Percentiles rank a stretch among this genome's conserved stretches.
Evolutionary conservation across 2,113 vertebrate species (phyloP).

Genomic region (Physeter macrocephalus): DNA sequence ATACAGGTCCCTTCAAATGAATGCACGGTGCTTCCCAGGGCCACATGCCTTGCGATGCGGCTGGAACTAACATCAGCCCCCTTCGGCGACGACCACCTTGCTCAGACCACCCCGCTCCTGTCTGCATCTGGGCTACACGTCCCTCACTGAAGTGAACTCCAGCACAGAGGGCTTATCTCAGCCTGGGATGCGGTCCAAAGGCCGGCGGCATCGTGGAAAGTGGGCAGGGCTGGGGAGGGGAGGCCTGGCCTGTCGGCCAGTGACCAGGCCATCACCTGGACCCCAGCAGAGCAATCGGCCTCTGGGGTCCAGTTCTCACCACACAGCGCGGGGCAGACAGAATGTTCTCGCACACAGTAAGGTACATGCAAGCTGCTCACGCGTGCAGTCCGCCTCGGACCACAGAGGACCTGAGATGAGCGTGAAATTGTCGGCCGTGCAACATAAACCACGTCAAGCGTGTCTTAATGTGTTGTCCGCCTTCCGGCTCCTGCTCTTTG

Average conservation of each 20-base stretch:
- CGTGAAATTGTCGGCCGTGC: neutral
- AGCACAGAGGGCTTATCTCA: too few species aligned
- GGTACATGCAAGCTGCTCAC: neutral
- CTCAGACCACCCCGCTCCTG: rapidly evolving
- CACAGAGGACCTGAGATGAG: neutral
- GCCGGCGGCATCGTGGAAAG: too few species aligned
- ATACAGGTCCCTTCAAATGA: neutral
- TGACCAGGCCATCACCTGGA: rapidly evolving
- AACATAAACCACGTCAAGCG: rapidly evolving
- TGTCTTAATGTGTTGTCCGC: too few species aligned
- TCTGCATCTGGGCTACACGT: too few species aligned
- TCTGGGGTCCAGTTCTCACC: too few species aligned
- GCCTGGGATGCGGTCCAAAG: too few species aligned
- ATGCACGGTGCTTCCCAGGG: neutral
- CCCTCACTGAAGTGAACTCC: neutral
- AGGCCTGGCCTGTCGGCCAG: rapidly evolving
- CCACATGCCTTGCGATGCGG: rapidly evolving
- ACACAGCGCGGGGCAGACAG: too few species aligned
- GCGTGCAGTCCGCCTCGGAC: neutral
- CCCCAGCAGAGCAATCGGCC: too few species aligned
- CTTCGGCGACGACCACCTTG: rapidly evolving
- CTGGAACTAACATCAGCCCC: rapidly evolving
- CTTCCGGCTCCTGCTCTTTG: neutral
- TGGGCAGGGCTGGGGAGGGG: neutral
- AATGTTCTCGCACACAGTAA: neutral